Evolutionary conservation across 1,140 invertebrate genomes (phyloP).

Genomic region (Magallana ariakensis): DNA sequence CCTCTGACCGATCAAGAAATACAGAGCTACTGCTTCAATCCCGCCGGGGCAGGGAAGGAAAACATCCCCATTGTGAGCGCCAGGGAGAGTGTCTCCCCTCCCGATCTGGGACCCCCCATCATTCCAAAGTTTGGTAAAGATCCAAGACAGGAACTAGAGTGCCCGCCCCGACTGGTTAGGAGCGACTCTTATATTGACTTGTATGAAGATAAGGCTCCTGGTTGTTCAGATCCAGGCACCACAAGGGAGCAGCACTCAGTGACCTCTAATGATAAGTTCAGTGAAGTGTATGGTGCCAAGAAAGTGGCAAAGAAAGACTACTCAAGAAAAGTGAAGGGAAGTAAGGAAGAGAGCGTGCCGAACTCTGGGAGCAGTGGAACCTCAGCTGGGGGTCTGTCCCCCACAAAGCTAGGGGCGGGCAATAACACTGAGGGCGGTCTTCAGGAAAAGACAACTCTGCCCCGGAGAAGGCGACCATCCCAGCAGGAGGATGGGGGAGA

Average conservation of each 20-base stretch:
- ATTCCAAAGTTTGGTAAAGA: constrained; percentile 52
- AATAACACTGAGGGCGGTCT: not conserved
- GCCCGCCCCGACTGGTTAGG: constrained; percentile 39
- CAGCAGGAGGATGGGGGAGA: not conserved
- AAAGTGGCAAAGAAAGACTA: not conserved
- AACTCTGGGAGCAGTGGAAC: not conserved
- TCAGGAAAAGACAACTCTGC: constrained; percentile 19
- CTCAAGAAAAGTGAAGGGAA: not conserved
- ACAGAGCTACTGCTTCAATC: constrained; percentile 31
- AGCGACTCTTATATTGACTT: not conserved
- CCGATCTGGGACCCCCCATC: constrained; percentile 65
- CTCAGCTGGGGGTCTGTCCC: too few relatives aligned
- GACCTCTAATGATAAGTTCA: not conserved
- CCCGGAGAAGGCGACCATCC: not conserved
- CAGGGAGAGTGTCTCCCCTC: constrained; percentile 50
- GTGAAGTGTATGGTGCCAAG: not conserved
- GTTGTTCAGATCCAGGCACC: too few relatives aligned
- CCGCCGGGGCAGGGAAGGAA: not conserved
- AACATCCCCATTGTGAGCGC: not conserved
- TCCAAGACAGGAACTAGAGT: constrained; percentile 8
- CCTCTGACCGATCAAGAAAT: constrained; percentile 48
- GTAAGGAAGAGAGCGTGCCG: not conserved
- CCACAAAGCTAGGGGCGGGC: not conserved
- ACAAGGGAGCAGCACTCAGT: not conserved
- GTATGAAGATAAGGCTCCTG: not conserved